These are phyloP conservation scores for Hafferia zeledoni DNA, from an alignment of 2,797 vertebrate genomes.

Conservation along the genomic window DNA sequence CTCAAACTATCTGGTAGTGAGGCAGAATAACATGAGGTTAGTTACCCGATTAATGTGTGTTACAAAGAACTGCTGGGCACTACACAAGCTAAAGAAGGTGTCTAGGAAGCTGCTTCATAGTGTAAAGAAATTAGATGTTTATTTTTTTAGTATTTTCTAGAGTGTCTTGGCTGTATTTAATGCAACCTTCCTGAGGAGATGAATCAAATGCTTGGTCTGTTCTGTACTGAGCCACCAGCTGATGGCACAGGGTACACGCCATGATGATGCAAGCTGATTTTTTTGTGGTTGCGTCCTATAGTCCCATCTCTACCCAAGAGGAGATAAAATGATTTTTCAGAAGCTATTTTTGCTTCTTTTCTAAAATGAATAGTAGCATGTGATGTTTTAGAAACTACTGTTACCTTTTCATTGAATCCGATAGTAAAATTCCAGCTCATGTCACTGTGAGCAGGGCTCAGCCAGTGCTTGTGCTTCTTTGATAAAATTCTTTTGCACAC, in stretches of 20 bases:
- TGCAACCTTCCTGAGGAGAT: neutral
- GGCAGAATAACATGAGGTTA: constrained; percentile 34
- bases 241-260: neutral
- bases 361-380: neutral
- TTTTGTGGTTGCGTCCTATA: neutral
- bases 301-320: neutral
- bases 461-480: neutral
- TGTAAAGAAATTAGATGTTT: neutral
- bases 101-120: neutral
- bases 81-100: neutral
- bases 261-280: neutral
- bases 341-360: neutral
- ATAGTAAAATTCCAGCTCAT: neutral
- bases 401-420: neutral
- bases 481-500: neutral
- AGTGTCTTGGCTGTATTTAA: neutral
- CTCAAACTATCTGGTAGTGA: neutral
- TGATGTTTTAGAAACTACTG: neutral
- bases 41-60: constrained; percentile 28
- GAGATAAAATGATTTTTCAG: constrained; percentile 1
- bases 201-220: neutral
- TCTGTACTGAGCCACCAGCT: neutral
- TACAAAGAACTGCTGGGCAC: neutral
- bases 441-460: neutral
- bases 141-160: neutral